Base-by-base conservation (phyloP, 37 sponge, comb jelly and placozoan species). In the Oscarella lobularis region DNA sequence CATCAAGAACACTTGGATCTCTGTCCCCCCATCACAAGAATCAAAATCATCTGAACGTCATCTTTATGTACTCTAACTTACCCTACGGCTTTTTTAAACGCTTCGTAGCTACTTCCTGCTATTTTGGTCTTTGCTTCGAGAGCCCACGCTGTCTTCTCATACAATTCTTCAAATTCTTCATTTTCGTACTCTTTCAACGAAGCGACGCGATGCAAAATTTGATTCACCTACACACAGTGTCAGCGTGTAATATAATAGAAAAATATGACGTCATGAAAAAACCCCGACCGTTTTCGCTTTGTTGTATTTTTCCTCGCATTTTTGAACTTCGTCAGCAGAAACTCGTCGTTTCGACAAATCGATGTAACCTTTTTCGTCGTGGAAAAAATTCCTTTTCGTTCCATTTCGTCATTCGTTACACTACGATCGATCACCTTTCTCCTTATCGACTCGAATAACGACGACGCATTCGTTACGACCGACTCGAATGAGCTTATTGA, bases 401-500 rank as follows among this genome's bases (percentile, higher is more conserved):
- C n/a, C n/a, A n/a, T n/a, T n/a, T n/a, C n/a, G n/a, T n/a, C n/a
- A n/a, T n/a, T n/a, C n/a, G n/a, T n/a, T n/a, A n/a, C n/a, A n/a
- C n/a, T n/a, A n/a, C n/a, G n/a, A n/a, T n/a, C n/a, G 41, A 66
- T 36, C 35, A 90, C 91, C 96, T 81, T 97, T 97, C 2, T 83
- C 86, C 39, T 93, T 87, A 82, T 97, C 98, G 73, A 97, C 98
- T 74, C 98, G 82, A 39, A 90, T 93, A 1, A 97, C 98, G 3
- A 90, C 88, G 39, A 97, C 98, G 66, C 94, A 97, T 80, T 97
- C 98, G 77, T 89, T 97, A 70, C 98, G 79, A 14, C 98, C 98
- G 9, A 97, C 90, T 1, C 94, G 79, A 31, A 97, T 84, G 74
- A 93, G 80, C 68, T 90, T 92, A 83, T 97, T 97, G 75, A 97